A percentile compares a stretch with the other conserved stretches of the same genome.
These are phyloP conservation scores for Brotula barbata DNA, from an alignment of 2,797 vertebrate species.

Conservation along the genomic window DNA sequence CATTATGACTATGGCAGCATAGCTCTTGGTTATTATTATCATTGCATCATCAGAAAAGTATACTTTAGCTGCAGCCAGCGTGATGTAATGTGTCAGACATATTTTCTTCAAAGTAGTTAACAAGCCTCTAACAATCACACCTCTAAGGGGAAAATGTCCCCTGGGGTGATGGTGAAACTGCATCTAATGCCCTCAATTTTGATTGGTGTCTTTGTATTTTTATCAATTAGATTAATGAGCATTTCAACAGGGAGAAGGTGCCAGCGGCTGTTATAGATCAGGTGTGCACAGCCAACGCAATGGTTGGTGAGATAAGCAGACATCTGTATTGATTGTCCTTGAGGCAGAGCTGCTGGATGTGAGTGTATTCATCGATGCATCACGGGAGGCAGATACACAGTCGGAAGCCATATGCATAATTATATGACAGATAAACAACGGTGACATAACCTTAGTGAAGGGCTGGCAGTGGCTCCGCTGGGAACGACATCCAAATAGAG, in stretches of 20 bases:
- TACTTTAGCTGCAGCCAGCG: too few relatives aligned
- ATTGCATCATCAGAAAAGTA: too few relatives aligned
- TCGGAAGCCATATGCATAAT: slow-evolving; percentile 53
- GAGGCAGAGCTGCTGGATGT: slow-evolving; percentile 47
- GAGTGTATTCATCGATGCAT: slow-evolving; percentile 40
- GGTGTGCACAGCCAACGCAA: slow-evolving; percentile 12
- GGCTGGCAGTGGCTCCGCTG: slow-evolving; percentile 29
- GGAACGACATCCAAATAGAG: slow-evolving; percentile 27
- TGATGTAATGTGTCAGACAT: too few relatives aligned
- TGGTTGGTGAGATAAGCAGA: slow-evolving; percentile 19
- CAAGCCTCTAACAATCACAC: slow-evolving; percentile 1
- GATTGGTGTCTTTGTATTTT: slow-evolving; percentile 26
- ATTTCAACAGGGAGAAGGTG: background rate
- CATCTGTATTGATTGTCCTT: slow-evolving; percentile 61
- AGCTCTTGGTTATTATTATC: too few relatives aligned
- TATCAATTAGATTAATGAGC: slow-evolving; percentile 1
- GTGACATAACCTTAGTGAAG: slow-evolving; percentile 36
- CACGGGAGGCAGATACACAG: slow-evolving; percentile 44
- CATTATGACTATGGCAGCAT: too few relatives aligned
- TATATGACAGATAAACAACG: slow-evolving; percentile 54
- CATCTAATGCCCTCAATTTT: slow-evolving; percentile 27
- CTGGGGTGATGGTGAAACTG: slow-evolving; percentile 11
- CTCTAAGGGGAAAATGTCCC: slow-evolving; percentile 21
- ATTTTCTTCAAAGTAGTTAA: too few relatives aligned
- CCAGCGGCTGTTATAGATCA: slow-evolving; percentile 30